phyloP scores from a whole-genome alignment of 92 coral and sea anemone genomes.

The Heteractis magnifica region DNA sequence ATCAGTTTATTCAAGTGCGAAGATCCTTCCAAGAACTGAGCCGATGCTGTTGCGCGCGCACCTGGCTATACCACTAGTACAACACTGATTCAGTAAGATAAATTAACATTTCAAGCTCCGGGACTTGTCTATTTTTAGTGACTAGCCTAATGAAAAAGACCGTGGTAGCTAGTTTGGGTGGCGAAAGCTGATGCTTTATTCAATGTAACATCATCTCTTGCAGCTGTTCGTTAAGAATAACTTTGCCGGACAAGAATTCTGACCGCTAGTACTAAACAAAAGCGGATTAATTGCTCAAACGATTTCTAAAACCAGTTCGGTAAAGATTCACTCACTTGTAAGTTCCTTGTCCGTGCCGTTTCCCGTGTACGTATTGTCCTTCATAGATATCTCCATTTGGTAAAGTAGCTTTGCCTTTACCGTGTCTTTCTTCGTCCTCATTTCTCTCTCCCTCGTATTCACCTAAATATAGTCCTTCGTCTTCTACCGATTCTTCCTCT shows the following conservation, averaged over 20 bases:
- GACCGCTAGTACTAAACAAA: not conserved
- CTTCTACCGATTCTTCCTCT: conserved; percentile 84
- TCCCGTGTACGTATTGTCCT: conserved; percentile 86
- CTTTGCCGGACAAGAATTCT: not conserved
- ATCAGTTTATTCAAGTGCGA: not conserved
- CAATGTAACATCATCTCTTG: no score
- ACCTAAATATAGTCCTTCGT: conserved; percentile 85
- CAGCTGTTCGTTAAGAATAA: no score
- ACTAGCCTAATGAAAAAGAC: no score
- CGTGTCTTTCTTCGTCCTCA: conserved; percentile 88
- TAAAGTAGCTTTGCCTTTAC: conserved; percentile 93
- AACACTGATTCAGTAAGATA: no score
- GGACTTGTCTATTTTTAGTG: no score
- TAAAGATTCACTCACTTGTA: conserved; percentile 78
- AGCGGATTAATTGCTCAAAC: not conserved
- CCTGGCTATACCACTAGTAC: no score
- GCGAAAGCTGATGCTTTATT: no score
- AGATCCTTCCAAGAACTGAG: no score
- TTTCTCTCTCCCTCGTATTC: conserved; percentile 98
- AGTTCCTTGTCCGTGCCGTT: conserved; percentile 88
- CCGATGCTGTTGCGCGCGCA: no score
- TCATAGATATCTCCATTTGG: conserved; percentile 96
- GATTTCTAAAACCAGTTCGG: not conserved
- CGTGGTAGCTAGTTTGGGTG: no score
- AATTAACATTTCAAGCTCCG: no score